Percentiles rank a stretch among this genome's conserved stretches.
These are phyloP conservation scores for Telenomus remus DNA, from an alignment of 1,140 invertebrate species.

Conservation along the genomic window DNA sequence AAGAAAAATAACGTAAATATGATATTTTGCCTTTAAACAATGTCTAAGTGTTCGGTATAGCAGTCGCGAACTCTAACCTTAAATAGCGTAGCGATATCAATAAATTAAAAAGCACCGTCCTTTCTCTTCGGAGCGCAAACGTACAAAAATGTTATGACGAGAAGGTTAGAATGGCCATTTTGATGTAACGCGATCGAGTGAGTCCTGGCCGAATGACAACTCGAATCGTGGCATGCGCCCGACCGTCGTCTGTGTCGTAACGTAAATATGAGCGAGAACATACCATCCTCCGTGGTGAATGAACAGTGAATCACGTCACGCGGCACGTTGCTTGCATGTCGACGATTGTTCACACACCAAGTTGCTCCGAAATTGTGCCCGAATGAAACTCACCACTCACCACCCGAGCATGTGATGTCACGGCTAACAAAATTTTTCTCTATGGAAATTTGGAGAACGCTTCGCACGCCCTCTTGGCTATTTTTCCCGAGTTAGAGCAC, in stretches of 20 bases:
- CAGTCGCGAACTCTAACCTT: too few relatives aligned
- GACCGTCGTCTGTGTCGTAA: background rate
- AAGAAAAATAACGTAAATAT: too few relatives aligned
- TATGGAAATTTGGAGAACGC: constrained; percentile 15
- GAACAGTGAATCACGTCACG: constrained; percentile 1
- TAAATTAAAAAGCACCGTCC: too few relatives aligned
- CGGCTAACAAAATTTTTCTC: constrained; percentile 4
- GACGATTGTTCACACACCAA: too few relatives aligned
- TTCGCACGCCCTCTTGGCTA: constrained; percentile 9
- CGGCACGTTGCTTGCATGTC: background rate
- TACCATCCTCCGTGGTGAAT: background rate
- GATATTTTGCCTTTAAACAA: too few relatives aligned
- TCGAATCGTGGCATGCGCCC: background rate
- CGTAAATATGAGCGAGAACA: background rate
- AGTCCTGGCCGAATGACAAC: background rate
- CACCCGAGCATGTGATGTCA: background rate
- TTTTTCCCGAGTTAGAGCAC: constrained; percentile 10
- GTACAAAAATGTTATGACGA: too few relatives aligned
- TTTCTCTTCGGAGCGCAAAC: too few relatives aligned
- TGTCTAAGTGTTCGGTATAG: too few relatives aligned
- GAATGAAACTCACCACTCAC: background rate
- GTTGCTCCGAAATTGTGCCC: background rate
- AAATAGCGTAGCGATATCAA: too few relatives aligned
- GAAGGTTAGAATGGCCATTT: too few relatives aligned
- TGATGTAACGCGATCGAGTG: background rate